Percentiles rank a stretch among this genome's conserved stretches.
Conservation (phyloP, 2,113 vertebrate species). For the Periophthalmodon schlosseri region DNA sequence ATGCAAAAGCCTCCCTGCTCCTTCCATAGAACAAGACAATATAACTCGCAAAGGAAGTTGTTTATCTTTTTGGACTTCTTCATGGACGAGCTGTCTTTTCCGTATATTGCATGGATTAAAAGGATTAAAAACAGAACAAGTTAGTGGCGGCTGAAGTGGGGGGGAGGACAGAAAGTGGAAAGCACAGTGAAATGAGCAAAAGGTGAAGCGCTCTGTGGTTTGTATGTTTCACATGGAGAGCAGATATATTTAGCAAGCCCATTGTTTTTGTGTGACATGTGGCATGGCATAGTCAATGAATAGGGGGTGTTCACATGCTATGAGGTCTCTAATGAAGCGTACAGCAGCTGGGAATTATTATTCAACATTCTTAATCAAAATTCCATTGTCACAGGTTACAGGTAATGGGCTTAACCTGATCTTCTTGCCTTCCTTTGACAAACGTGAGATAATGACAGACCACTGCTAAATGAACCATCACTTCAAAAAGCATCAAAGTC, state of each 20-base stretch:
- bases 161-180: background rate
- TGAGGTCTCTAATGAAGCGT: slow-evolving; percentile 18
- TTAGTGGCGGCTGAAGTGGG: slow-evolving; percentile 6
- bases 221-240: background rate
- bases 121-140: slow-evolving; percentile 48
- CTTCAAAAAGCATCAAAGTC: background rate
- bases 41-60: slow-evolving; percentile 31
- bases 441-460: background rate
- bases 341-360: slow-evolving; percentile 12
- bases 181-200: slow-evolving; percentile 6
- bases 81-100: slow-evolving; percentile 41
- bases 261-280: slow-evolving; percentile 17
- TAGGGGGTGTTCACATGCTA: background rate
- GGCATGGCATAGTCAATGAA: background rate
- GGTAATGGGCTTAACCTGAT: slow-evolving; percentile 28
- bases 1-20: slow-evolving; percentile 38
- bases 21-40: slow-evolving; percentile 24
- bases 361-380: slow-evolving; percentile 36
- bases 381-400: slow-evolving; percentile 33
- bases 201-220: background rate
- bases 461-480: background rate
- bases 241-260: background rate
- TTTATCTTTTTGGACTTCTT: slow-evolving; percentile 51
- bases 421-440: background rate
- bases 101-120: slow-evolving; percentile 49